These are phyloP conservation scores for Cygnus atratus DNA, from an alignment of 2,113 vertebrate genomes.

Conservation along the genomic window DNA sequence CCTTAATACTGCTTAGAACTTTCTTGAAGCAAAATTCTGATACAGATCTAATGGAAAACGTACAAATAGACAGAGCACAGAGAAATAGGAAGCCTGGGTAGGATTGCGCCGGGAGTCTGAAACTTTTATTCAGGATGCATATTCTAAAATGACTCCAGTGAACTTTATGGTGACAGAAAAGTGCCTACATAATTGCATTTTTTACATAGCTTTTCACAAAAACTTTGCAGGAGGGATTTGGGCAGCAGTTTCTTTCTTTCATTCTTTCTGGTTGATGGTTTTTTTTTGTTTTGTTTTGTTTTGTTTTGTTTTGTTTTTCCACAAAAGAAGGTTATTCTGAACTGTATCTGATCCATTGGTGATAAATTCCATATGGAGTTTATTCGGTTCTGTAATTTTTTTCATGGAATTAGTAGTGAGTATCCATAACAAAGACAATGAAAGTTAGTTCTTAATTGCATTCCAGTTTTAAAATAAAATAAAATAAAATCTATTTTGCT, in stretches of 20 bases:
- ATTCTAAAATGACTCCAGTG: not conserved
- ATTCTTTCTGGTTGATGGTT: too few relatives aligned
- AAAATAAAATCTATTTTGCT: not conserved
- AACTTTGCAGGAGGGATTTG: not conserved
- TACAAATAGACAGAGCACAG: not conserved
- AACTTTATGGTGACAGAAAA: not conserved
- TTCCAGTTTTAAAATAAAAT: not conserved
- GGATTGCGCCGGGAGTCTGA: not conserved
- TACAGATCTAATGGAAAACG: not conserved
- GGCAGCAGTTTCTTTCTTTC: not conserved
- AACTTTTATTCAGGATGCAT: not conserved
- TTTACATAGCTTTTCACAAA: slow-evolving; percentile 36
- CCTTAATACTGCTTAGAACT: not conserved
- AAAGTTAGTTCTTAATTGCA: not conserved
- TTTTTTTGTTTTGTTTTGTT: not conserved
- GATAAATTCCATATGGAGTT: not conserved
- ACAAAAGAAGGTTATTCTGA: not conserved
- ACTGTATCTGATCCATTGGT: not conserved
- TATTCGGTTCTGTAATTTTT: not conserved
- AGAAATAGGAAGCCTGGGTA: fast-evolving
- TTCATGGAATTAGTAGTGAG: not conserved
- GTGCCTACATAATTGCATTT: not conserved
- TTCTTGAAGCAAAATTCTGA: not conserved
- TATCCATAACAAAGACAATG: not conserved
- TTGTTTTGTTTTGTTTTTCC: not conserved